phyloP scores from a whole-genome alignment of 1,140 invertebrate genomes.

The Drosophila busckii region DNA sequence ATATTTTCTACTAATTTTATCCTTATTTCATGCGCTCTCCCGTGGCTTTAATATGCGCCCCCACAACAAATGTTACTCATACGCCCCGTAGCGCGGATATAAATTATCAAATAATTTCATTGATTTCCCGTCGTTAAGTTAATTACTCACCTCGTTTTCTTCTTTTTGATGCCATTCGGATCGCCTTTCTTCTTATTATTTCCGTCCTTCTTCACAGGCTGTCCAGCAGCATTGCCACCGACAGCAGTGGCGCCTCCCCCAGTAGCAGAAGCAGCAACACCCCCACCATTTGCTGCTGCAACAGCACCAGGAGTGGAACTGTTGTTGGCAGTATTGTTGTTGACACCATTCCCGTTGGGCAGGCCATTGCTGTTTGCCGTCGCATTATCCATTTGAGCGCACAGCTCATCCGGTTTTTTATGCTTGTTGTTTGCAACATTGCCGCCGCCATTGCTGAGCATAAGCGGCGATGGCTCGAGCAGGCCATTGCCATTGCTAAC shows the following conservation, averaged over 20 bases:
- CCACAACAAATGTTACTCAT: slow-evolving; percentile 34
- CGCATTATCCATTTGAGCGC: slow-evolving; percentile 41
- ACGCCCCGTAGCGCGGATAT: slow-evolving; percentile 34
- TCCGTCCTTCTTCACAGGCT: slow-evolving; percentile 80
- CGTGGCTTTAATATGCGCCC: too few relatives aligned
- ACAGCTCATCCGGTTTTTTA: slow-evolving; percentile 67
- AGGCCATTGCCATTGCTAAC: slow-evolving; percentile 44
- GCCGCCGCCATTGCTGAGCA: slow-evolving; percentile 36
- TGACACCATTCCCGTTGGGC: slow-evolving; percentile 32
- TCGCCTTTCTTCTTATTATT: slow-evolving; percentile 91
- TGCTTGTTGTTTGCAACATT: slow-evolving; percentile 41
- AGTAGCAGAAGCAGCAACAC: slow-evolving; percentile 5
- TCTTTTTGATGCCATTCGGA: slow-evolving; percentile 94
- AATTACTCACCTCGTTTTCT: slow-evolving; percentile 90
- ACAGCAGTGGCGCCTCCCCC: slow-evolving; percentile 8
- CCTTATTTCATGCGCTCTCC: neutral
- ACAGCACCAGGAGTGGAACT: neutral
- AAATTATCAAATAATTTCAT: slow-evolving; percentile 60
- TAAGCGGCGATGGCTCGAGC: slow-evolving; percentile 34
- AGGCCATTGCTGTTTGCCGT: too few relatives aligned
- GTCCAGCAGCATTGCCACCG: too few relatives aligned
- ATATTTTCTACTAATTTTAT: too few relatives aligned
- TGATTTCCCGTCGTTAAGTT: slow-evolving; percentile 75
- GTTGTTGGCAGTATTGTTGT: neutral
- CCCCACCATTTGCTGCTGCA: slow-evolving; percentile 8